phyloP scores from a whole-genome alignment of 2,113 vertebrate species.

The Diglossa brunneiventris region DNA sequence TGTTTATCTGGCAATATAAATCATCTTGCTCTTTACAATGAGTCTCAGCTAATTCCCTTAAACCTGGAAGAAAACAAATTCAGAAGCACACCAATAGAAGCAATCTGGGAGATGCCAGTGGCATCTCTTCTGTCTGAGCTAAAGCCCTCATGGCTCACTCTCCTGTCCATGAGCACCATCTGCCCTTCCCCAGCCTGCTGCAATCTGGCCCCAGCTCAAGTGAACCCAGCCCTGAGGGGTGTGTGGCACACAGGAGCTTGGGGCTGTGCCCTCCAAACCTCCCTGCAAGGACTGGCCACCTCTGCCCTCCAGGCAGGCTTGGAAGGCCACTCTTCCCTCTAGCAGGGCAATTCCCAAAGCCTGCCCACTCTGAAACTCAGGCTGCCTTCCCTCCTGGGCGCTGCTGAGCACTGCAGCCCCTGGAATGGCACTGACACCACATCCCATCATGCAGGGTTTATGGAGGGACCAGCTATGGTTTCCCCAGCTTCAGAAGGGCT shows the following conservation, averaged over 20 bases:
- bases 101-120: neutral
- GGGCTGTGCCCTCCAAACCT: neutral
- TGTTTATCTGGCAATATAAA: neutral
- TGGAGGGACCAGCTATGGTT: neutral
- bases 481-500: neutral
- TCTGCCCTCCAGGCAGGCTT: neutral
- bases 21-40: neutral
- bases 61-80: accelerated
- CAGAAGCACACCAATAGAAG: neutral
- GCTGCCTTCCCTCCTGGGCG: accelerated
- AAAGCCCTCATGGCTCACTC: neutral
- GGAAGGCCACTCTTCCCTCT: neutral
- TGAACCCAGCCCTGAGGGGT: neutral
- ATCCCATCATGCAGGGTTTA: accelerated
- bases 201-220: neutral
- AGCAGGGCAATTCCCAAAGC: neutral
- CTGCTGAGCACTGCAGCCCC: too few species aligned
- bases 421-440: neutral
- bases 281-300: neutral
- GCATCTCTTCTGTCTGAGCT: neutral
- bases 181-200: neutral
- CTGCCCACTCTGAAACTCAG: neutral
- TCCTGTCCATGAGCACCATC: neutral
- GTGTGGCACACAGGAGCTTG: neutral
- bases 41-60: neutral